These are phyloP conservation scores for Drosophila picticornis DNA, from an alignment of 2,888 invertebrate genomes.

Conservation along the genomic window DNA sequence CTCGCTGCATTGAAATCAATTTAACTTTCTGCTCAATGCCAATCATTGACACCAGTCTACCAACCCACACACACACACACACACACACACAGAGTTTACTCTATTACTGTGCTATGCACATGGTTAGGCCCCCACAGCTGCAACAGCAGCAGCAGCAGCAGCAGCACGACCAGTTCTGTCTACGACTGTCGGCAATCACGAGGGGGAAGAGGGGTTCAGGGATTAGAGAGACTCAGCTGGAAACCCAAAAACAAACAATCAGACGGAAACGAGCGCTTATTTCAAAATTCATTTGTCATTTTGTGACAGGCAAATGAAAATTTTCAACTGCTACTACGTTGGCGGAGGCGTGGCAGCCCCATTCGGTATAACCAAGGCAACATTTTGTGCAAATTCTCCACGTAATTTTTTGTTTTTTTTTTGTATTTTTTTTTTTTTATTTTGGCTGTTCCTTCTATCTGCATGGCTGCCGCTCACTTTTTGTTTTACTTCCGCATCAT, in stretches of 20 bases:
- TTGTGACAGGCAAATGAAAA: constrained; percentile 76
- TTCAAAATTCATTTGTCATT: constrained; percentile 81
- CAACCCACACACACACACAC: constrained; percentile 32
- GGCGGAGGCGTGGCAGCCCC: constrained; percentile 28
- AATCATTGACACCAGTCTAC: constrained; percentile 73
- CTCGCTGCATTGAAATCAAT: constrained; percentile 78
- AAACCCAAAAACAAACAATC: constrained; percentile 69
- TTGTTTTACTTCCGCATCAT: constrained; percentile 61
- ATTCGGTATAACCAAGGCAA: constrained; percentile 41
- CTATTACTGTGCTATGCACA: constrained; percentile 8
- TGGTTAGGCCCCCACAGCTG: constrained; percentile 26
- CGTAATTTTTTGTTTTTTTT: not conserved
- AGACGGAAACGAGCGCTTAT: constrained; percentile 75
- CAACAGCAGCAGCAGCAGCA: constrained; percentile 38
- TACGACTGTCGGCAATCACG: constrained; percentile 11
- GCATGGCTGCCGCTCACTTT: not conserved
- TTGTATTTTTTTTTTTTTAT: not conserved
- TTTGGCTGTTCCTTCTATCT: not conserved
- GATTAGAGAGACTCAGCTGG: constrained; percentile 37
- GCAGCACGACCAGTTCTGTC: constrained; percentile 44
- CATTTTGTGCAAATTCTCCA: constrained; percentile 47
- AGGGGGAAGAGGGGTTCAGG: constrained; percentile 2
- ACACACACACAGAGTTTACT: not conserved
- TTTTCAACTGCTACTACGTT: constrained; percentile 41
- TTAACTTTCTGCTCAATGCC: constrained; percentile 80